Evolutionary conservation across 2,888 invertebrate species (phyloP).

Genomic region (Entomobrya multifasciata): DNA sequence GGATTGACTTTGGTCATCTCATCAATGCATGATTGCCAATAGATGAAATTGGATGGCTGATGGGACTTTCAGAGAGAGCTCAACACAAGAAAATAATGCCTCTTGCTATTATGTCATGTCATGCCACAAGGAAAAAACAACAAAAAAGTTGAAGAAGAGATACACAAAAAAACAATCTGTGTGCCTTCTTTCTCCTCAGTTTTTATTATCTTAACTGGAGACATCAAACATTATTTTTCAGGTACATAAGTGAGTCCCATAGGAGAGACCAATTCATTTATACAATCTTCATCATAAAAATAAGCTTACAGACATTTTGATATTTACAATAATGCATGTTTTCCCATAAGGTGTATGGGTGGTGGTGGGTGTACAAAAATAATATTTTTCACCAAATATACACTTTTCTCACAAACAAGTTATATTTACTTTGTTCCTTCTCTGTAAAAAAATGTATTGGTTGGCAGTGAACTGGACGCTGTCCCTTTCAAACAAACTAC

Average conservation of each 20-base stretch:
- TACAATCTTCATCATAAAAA: slow-evolving; percentile 31
- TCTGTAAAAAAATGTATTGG: neutral
- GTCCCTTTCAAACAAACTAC: neutral
- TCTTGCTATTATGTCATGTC: no score
- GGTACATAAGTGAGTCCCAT: neutral
- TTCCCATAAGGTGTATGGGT: neutral
- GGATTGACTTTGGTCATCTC: slow-evolving; percentile 80
- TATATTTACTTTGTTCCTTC: neutral
- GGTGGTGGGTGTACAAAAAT: neutral
- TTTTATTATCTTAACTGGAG: neutral
- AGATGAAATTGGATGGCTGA: slow-evolving; percentile 79
- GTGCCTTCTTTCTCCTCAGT: neutral
- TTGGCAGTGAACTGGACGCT: neutral
- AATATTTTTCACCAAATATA: neutral
- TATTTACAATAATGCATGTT: neutral
- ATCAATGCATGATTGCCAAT: slow-evolving; percentile 80
- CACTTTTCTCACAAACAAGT: neutral
- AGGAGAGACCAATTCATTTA: slow-evolving; percentile 48
- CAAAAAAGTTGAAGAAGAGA: slow-evolving; percentile 27
- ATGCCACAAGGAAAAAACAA: slow-evolving; percentile 14
- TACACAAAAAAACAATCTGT: slow-evolving; percentile 4
- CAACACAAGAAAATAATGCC: slow-evolving; percentile 1
- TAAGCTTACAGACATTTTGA: slow-evolving; percentile 27
- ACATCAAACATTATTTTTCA: neutral
- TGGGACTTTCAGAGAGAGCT: slow-evolving; percentile 3